These are phyloP conservation scores for Brachionus asplanchnoidis DNA, from an alignment of 1,140 invertebrate species.

Conservation along the genomic window DNA sequence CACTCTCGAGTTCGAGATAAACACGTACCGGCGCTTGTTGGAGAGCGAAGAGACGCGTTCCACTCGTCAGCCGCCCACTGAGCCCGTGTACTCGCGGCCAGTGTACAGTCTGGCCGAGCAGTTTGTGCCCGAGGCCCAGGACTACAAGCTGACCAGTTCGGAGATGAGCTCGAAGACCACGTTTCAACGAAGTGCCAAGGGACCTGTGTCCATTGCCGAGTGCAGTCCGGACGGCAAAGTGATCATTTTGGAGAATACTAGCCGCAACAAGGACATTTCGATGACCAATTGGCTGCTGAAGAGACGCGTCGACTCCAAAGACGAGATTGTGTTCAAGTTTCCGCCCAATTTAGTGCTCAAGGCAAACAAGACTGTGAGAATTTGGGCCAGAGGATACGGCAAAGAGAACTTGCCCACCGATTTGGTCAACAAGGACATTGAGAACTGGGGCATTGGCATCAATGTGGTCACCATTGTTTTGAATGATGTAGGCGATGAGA, in stretches of 20 bases:
- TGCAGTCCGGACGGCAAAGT: conserved; percentile 59
- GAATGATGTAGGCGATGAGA: conserved; percentile 55
- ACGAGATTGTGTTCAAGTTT: conserved; percentile 37
- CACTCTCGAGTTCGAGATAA: conserved; percentile 53
- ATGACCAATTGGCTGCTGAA: conserved; percentile 30
- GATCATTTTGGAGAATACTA: conserved; percentile 59
- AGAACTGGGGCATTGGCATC: conserved; percentile 52
- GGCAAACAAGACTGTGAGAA: conserved; percentile 19
- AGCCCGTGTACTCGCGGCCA: not conserved
- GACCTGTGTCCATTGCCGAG: conserved; percentile 57
- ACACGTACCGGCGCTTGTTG: conserved; percentile 54
- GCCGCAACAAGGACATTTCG: conserved; percentile 46
- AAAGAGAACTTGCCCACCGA: conserved; percentile 2
- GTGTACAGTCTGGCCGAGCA: not conserved
- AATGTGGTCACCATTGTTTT: conserved; percentile 53
- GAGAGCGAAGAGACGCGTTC: conserved; percentile 51
- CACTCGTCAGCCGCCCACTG: not conserved
- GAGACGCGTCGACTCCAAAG: conserved; percentile 34
- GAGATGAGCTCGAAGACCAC: conserved; percentile 61
- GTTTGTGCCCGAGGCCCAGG: not conserved
- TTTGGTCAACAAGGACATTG: conserved; percentile 42
- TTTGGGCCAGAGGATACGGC: conserved; percentile 41
- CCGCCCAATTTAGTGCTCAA: conserved; percentile 31
- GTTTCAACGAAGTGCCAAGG: conserved; percentile 60
- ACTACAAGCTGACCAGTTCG: conserved; percentile 52